Percentiles rank a stretch among this genome's conserved stretches.
phyloP scores from a whole-genome alignment of 1,140 invertebrate species.

The Danaus melanippus region DNA sequence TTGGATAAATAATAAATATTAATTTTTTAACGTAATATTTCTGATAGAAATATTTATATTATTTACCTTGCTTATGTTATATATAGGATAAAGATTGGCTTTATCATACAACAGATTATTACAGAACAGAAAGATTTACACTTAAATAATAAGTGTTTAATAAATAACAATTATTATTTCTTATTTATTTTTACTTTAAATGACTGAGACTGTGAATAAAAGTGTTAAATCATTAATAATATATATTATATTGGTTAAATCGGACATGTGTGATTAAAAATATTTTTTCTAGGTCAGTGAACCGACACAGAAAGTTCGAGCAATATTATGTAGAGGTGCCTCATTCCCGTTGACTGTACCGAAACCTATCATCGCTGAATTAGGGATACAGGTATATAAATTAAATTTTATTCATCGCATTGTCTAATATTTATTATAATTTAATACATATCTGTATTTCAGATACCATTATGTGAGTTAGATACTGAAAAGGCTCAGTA shows the following conservation, averaged over 20 bases:
- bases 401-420: background rate
- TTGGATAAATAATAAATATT: background rate
- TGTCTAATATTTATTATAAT: background rate
- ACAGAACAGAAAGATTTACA: no score
- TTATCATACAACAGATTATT: no score
- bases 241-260: no score
- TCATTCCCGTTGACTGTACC: constrained; percentile 90
- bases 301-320: constrained; percentile 81
- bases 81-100: no score
- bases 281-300: constrained; percentile 81
- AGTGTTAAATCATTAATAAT: no score
- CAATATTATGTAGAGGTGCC: constrained; percentile 89
- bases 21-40: background rate
- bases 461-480: constrained; percentile 87
- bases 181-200: no score
- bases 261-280: no score
- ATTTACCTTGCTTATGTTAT: no score
- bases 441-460: constrained; percentile 13
- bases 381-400: constrained; percentile 74
- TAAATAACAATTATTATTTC: no score
- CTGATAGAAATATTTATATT: background rate
- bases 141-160: no score
- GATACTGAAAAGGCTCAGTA: constrained; percentile 85
- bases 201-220: no score
- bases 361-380: constrained; percentile 83